Evolutionary conservation across 2,888 invertebrate genomes (phyloP).

Genomic region (Drosophila antonietae): DNA sequence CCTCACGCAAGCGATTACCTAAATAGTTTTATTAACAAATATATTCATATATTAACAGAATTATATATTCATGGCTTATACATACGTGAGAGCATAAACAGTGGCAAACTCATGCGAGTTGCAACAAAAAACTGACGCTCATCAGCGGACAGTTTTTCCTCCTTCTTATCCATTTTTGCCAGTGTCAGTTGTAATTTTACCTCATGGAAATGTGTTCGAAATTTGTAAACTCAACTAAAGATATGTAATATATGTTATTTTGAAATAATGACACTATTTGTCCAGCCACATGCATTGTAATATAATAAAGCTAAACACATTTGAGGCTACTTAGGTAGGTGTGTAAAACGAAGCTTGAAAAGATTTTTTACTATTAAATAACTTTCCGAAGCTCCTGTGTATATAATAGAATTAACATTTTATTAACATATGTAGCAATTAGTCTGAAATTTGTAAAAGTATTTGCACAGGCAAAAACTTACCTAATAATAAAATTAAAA

Average conservation of each 20-base stretch:
- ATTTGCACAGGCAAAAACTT: too few relatives aligned
- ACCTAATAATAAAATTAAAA: too few relatives aligned
- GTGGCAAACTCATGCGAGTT: conserved; percentile 71
- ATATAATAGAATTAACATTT: too few relatives aligned
- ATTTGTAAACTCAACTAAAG: conserved; percentile 18
- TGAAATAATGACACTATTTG: background rate
- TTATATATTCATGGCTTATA: background rate
- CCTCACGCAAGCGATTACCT: conserved; percentile 65
- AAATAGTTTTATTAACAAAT: background rate
- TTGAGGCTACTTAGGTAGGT: background rate
- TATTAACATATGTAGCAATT: too few relatives aligned
- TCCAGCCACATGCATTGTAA: background rate
- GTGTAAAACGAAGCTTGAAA: background rate
- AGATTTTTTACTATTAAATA: background rate
- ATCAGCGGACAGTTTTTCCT: conserved; percentile 41
- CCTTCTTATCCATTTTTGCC: conserved; percentile 21
- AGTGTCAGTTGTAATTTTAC: background rate
- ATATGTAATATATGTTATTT: background rate
- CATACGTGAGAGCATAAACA: conserved; percentile 78
- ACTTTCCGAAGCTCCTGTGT: too few relatives aligned
- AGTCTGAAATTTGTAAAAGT: too few relatives aligned
- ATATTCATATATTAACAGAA: too few relatives aligned
- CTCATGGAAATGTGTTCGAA: background rate
- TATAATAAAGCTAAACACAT: background rate
- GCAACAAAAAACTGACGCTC: conserved; percentile 63